Percentiles rank a stretch among this genome's conserved stretches.
Evolutionary conservation across 2,113 vertebrate species (phyloP).

Genomic region (Malurus cyaneus): DNA sequence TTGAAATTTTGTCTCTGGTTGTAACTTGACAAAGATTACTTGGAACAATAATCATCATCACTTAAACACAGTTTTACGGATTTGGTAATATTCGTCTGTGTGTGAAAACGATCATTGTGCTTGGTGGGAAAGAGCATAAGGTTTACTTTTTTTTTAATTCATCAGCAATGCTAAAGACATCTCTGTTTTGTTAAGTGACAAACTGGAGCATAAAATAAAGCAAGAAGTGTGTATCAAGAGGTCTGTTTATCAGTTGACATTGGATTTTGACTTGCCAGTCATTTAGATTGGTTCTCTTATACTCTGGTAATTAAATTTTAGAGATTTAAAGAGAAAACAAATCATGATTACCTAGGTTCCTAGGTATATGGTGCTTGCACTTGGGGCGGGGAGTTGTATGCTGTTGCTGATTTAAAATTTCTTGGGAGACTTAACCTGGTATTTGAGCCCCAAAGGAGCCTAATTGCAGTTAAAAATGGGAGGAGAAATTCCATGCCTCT

Average conservation of each 20-base stretch:
- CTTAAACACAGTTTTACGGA: neutral
- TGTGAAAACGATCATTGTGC: neutral
- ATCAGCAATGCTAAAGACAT: neutral
- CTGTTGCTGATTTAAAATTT: neutral
- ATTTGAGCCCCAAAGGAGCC: neutral
- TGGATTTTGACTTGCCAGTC: neutral
- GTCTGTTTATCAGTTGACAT: neutral
- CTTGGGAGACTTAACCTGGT: neutral
- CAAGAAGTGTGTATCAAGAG: neutral
- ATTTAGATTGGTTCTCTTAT: neutral
- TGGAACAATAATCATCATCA: neutral
- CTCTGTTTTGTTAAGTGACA: neutral
- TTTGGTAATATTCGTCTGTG: rapidly evolving
- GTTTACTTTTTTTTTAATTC: neutral
- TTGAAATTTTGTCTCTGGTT: neutral
- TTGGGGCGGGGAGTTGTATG: neutral
- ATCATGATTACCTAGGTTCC: neutral
- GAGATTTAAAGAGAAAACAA: neutral
- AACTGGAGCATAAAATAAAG: neutral
- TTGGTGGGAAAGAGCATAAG: neutral
- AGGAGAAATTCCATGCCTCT: neutral
- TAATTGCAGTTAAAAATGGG: neutral
- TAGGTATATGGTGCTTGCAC: neutral
- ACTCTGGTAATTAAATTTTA: neutral
- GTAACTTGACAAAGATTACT: neutral